These are phyloP conservation scores for Xanthia togata DNA, from an alignment of 2,888 invertebrate species.

Conservation along the genomic window DNA sequence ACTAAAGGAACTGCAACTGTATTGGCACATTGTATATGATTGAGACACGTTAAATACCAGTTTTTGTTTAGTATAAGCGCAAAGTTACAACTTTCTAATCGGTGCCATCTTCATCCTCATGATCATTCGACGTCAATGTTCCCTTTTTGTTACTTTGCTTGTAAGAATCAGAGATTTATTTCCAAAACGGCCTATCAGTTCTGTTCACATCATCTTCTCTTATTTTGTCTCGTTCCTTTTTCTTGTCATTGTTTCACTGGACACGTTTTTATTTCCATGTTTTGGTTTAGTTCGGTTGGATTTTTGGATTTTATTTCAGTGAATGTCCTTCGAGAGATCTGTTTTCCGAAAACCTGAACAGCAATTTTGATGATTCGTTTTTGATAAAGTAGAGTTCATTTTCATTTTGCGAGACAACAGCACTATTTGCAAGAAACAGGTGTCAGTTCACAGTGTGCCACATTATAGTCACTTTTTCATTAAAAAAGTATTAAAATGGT, in stretches of 20 bases:
- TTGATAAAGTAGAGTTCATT: conserved; percentile 81
- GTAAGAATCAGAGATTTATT: conserved; percentile 84
- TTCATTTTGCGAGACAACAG: conserved; percentile 82
- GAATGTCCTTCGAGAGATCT: conserved; percentile 91
- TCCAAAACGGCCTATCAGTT: conserved; percentile 91
- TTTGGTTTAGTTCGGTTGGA: conserved; percentile 71
- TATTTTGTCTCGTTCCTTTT: conserved; percentile 82
- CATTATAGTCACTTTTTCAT: conserved; percentile 82
- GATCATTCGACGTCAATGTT: conserved; percentile 82
- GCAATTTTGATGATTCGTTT: conserved; percentile 78
- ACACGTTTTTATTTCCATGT: conserved; percentile 76
- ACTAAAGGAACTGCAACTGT: conserved; percentile 69
- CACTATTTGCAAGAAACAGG: conserved; percentile 83
- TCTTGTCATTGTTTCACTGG: conserved; percentile 84
- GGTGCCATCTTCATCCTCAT: conserved; percentile 83
- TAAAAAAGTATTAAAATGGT: conserved; percentile 78
- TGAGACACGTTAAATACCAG: conserved; percentile 75
- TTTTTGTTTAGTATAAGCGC: conserved; percentile 76
- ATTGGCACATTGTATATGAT: conserved; percentile 82
- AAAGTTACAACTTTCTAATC: conserved; percentile 68
- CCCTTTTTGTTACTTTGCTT: conserved; percentile 87
- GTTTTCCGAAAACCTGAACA: conserved; percentile 86
- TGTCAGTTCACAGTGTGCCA: conserved; percentile 82
- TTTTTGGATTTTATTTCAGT: conserved; percentile 82
- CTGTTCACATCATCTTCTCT: conserved; percentile 85